phyloP scores from a whole-genome alignment of 1,140 invertebrate species.

The Gonioctena quinquepunctata region DNA sequence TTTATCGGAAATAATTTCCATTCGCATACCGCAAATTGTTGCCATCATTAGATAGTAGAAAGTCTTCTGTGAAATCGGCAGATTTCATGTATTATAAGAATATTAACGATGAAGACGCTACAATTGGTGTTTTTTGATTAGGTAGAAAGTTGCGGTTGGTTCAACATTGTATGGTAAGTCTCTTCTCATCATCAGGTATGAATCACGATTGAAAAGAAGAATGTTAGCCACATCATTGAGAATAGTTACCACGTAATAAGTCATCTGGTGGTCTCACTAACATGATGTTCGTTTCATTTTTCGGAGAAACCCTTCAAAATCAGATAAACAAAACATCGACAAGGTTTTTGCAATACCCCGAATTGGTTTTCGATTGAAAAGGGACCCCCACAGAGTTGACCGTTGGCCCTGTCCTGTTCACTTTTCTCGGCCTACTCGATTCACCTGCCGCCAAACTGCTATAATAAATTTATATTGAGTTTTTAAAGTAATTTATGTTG shows the following conservation, averaged over 20 bases:
- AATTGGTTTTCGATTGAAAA: neutral
- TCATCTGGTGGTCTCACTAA: neutral
- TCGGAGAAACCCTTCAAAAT: neutral
- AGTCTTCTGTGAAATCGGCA: too few relatives aligned
- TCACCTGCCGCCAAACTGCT: neutral
- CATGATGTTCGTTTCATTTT: neutral
- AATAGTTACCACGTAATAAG: neutral
- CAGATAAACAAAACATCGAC: neutral
- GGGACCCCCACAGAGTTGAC: neutral
- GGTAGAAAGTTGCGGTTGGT: too few relatives aligned
- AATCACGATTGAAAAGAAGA: too few relatives aligned
- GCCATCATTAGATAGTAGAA: too few relatives aligned
- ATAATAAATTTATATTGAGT: neutral
- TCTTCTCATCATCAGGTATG: too few relatives aligned
- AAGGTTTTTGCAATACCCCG: neutral
- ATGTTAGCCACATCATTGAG: too few relatives aligned
- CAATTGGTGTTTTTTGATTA: too few relatives aligned
- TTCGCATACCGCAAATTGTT: too few relatives aligned
- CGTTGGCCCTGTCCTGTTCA: neutral
- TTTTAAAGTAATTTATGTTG: neutral
- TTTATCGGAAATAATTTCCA: too few relatives aligned
- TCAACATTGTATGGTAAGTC: too few relatives aligned
- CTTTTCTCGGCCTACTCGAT: neutral
- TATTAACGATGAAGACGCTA: too few relatives aligned
- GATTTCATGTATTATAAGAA: too few relatives aligned